phyloP scores from a whole-genome alignment of 1,140 invertebrate genomes.

The Drosophila hydei region DNA sequence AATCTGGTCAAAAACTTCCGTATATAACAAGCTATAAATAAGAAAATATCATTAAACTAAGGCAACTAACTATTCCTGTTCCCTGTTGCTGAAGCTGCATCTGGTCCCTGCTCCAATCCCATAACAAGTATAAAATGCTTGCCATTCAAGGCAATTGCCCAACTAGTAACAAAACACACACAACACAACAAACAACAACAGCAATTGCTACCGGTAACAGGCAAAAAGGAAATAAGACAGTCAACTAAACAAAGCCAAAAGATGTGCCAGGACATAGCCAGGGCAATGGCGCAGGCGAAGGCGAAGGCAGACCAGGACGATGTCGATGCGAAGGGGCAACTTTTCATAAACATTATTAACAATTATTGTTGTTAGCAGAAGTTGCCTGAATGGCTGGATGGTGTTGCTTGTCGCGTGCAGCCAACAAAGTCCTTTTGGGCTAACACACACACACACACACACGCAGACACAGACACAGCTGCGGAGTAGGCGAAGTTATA shows the following conservation, averaged over 20 bases:
- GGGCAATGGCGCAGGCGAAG: conserved; percentile 24
- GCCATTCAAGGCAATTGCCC: conserved; percentile 70
- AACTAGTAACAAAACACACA: conserved; percentile 50
- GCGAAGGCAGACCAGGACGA: conserved; percentile 29
- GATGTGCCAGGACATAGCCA: conserved; percentile 67
- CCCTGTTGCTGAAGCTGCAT: conserved; percentile 10
- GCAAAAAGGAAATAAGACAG: conserved; percentile 52
- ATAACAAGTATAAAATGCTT: conserved; percentile 52
- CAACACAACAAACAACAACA: conserved; percentile 21
- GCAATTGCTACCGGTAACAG: conserved; percentile 34
- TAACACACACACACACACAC: conserved; percentile 27
- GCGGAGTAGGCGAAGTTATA: conserved; percentile 61
- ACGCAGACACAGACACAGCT: conserved; percentile 21
- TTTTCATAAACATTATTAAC: conserved; percentile 82
- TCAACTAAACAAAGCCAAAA: conserved; percentile 73
- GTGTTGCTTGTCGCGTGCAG: conserved; percentile 70
- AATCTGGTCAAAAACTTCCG: conserved; percentile 50
- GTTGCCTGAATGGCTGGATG: conserved; percentile 57
- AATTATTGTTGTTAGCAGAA: conserved; percentile 81
- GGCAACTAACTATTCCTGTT: conserved; percentile 38
- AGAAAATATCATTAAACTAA: conserved; percentile 77
- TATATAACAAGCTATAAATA: conserved; percentile 64
- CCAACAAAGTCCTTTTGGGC: conserved; percentile 56
- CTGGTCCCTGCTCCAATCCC: conserved; percentile 14
- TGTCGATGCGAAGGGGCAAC: conserved; percentile 52